Percentiles rank a stretch among this genome's conserved stretches.
Evolutionary conservation across 2,888 invertebrate species (phyloP).

Genomic region (Xestia ashworthii): DNA sequence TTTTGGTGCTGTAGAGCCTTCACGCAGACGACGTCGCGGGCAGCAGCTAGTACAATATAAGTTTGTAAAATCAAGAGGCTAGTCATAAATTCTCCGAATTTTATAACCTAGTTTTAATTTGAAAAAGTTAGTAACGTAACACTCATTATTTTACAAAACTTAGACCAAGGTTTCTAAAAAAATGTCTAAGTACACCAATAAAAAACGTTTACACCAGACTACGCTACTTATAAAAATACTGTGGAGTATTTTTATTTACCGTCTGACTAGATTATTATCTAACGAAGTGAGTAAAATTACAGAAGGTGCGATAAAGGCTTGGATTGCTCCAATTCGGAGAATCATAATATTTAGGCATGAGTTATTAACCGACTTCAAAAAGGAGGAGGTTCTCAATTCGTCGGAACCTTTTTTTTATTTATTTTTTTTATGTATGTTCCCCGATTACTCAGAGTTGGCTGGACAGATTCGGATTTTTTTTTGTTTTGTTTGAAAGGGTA

Average conservation of each 20-base stretch:
- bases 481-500: too few relatives aligned
- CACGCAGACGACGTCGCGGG: too few relatives aligned
- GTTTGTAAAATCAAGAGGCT: neutral
- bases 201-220: slow-evolving; percentile 16
- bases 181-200: neutral
- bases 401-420: too few relatives aligned
- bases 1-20: too few relatives aligned
- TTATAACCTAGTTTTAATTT: neutral
- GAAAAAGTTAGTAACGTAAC: slow-evolving; percentile 17
- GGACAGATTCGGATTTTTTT: too few relatives aligned
- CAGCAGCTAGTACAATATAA: too few relatives aligned
- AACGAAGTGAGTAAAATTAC: slow-evolving; percentile 22
- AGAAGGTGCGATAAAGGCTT: neutral
- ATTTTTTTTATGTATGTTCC: too few relatives aligned
- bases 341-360: neutral
- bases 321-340: neutral
- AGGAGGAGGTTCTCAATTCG: too few relatives aligned
- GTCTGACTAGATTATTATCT: neutral
- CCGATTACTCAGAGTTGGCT: too few relatives aligned
- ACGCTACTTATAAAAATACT: neutral
- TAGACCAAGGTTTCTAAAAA: neutral
- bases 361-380: too few relatives aligned
- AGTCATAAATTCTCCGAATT: slow-evolving; percentile 1
- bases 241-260: slow-evolving; percentile 5
- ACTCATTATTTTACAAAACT: slow-evolving; percentile 36